Conservation (phyloP, 2,113 vertebrate species). For the Rhynchopsitta pachyrhyncha region DNA sequence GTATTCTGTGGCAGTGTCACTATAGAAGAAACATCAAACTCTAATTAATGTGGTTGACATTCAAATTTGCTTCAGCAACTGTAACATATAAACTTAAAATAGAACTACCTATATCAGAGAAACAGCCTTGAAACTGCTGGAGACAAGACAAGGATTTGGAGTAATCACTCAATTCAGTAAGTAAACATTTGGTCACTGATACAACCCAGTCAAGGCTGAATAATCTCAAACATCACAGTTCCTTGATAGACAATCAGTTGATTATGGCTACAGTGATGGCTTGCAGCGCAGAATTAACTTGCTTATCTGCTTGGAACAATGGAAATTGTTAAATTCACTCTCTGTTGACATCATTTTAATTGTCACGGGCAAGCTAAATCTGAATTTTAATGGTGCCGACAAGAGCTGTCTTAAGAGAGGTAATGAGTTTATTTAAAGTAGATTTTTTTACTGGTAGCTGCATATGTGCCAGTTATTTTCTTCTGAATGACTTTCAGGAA, state of each 20-base stretch:
- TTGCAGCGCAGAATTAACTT: slow-evolving; percentile 29
- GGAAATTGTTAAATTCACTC: slow-evolving; percentile 26
- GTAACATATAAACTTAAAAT: neutral
- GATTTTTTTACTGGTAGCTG: slow-evolving; percentile 17
- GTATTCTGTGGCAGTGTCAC: neutral
- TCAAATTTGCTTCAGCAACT: neutral
- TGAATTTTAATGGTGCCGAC: slow-evolving; percentile 22
- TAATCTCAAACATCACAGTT: slow-evolving; percentile 55
- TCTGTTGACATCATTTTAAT: slow-evolving; percentile 14
- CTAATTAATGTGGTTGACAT: neutral
- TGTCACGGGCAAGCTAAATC: slow-evolving; percentile 16
- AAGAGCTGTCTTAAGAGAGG: slow-evolving; percentile 14
- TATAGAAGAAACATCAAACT: neutral
- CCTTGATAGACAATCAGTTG: slow-evolving; percentile 28
- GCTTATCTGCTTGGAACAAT: slow-evolving; percentile 48
- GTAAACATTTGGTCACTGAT: slow-evolving; percentile 65
- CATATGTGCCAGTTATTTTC: neutral
- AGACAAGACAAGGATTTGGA: slow-evolving; percentile 13
- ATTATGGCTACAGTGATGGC: slow-evolving; percentile 22
- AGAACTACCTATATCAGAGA: neutral
- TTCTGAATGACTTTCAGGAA: neutral
- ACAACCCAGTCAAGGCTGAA: slow-evolving; percentile 49
- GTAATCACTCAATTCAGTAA: slow-evolving; percentile 35
- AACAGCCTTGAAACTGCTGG: slow-evolving; percentile 37
- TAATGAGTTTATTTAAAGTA: slow-evolving; percentile 7